Evolutionary conservation across 2,797 vertebrate genomes (phyloP).

Genomic region (Lates japonicus): DNA sequence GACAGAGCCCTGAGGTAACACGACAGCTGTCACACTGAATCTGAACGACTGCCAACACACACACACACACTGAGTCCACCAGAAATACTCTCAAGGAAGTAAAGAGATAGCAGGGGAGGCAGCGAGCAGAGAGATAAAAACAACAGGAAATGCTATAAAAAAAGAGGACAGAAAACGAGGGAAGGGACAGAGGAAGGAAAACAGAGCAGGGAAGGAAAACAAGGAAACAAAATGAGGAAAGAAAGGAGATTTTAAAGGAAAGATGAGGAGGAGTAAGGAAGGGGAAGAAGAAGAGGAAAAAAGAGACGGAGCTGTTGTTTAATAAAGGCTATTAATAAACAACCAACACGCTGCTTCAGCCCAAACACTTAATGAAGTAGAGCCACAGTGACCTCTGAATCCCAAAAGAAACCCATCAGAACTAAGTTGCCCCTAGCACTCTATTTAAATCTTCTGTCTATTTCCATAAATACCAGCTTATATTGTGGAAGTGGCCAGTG

Average conservation of each 20-base stretch:
- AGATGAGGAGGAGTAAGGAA: too few species aligned
- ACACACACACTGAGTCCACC: constrained; percentile 44
- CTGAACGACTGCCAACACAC: constrained; percentile 40
- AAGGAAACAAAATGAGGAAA: neutral
- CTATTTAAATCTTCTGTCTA: neutral
- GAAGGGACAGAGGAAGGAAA: neutral
- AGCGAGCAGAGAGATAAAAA: constrained; percentile 4
- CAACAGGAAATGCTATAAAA: constrained; percentile 27
- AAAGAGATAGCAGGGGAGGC: constrained; percentile 2
- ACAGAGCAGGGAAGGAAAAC: too few species aligned
- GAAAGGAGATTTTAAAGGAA: too few species aligned
- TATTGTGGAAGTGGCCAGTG: neutral
- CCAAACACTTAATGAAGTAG: neutral
- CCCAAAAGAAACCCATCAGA: neutral
- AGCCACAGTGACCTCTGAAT: neutral
- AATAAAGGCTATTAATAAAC: constrained; percentile 18
- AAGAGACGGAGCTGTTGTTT: neutral
- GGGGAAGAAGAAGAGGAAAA: neutral
- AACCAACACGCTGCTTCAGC: neutral
- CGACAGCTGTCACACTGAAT: constrained; percentile 75
- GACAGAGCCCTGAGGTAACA: constrained; percentile 66
- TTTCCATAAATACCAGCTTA: neutral
- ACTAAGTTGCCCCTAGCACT: neutral
- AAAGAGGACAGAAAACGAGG: neutral
- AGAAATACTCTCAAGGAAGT: constrained; percentile 49